Evolutionary conservation across 2,888 invertebrate species (phyloP), one percentile per base, ranked within the genome.

Genomic region (Dryocosmus kuriphilus): DNA sequence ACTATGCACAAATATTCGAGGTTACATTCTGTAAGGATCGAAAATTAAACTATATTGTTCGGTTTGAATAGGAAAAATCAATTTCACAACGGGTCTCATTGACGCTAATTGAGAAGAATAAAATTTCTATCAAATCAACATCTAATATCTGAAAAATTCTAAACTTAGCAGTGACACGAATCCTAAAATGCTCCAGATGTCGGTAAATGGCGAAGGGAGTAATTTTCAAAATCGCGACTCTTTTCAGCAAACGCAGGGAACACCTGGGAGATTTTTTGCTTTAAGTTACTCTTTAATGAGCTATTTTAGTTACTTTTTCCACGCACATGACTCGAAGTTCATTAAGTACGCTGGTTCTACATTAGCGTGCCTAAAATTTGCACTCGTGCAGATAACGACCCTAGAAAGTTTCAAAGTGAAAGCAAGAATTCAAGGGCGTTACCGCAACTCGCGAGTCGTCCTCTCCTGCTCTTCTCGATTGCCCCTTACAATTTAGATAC

Each of bases 311-410:
- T 51, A 71, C 30, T 71, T 71, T 71, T 71, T 51, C n/a, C 51
- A n/a, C n/a, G 51, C 71, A 38, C 51, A 30, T 51, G 46, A 71
- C 27, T 32, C 32, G 19, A 55, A 71, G 51, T 71, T 51, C n/a
- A 51, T 71, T 71, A 71, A 71, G 51, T 51, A 71, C 46, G 30
- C 27, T 27, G 11, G 51, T 30, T 51, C 30, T 30, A 71, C 30
- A 71, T 71, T 71, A 71, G 71, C 51, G 71, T 71, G 71, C 71
- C 71, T 71, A 71, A 71, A 71, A 71, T 71, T 51, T 71, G 51
- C 51, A 55, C 71, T 71, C 51, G 71, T 71, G 71, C 71, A 71
- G 71, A 71, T 71, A 71, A 71, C 71, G 71, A 71, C 71, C 71
- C 71, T 71, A 55, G 71, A 71, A 71, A 51, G 51, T 71, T 71